These are phyloP conservation scores for Asarcornis scutulata DNA, from an alignment of 2,113 vertebrate genomes.

Conservation along the genomic window DNA sequence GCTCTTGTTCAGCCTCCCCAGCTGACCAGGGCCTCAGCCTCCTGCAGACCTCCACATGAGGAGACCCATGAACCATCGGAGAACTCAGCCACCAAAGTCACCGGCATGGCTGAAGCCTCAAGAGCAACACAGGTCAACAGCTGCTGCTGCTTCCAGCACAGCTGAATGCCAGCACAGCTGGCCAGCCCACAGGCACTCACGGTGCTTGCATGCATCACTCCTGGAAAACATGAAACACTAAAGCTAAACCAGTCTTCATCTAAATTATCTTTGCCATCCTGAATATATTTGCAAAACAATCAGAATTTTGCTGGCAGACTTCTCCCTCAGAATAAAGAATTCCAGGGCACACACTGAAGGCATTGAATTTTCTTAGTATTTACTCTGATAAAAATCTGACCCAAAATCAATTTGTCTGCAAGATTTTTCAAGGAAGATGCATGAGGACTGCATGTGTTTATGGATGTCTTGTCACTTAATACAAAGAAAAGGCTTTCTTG, in stretches of 20 bases:
- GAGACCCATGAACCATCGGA: neutral
- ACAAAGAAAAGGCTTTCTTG: neutral
- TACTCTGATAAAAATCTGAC: neutral
- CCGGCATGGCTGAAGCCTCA: accelerated
- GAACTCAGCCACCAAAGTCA: neutral
- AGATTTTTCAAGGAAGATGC: neutral
- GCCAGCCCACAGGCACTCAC: accelerated
- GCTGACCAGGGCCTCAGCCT: neutral
- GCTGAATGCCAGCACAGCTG: accelerated
- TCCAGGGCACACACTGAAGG: neutral
- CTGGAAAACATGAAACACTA: neutral
- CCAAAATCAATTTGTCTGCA: neutral
- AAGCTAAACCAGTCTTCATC: neutral
- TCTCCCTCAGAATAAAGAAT: neutral
- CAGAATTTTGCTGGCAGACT: neutral
- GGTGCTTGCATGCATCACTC: accelerated
- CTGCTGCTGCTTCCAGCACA: neutral
- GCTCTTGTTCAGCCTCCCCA: neutral
- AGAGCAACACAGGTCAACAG: accelerated
- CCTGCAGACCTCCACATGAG: too few relatives aligned
- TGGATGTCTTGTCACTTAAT: neutral
- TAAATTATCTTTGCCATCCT: neutral
- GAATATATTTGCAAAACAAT: neutral
- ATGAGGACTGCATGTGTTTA: neutral
- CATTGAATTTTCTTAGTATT: neutral